Conservation (phyloP, 2,888 invertebrate species). For the Drosophila barbarae region DNA sequence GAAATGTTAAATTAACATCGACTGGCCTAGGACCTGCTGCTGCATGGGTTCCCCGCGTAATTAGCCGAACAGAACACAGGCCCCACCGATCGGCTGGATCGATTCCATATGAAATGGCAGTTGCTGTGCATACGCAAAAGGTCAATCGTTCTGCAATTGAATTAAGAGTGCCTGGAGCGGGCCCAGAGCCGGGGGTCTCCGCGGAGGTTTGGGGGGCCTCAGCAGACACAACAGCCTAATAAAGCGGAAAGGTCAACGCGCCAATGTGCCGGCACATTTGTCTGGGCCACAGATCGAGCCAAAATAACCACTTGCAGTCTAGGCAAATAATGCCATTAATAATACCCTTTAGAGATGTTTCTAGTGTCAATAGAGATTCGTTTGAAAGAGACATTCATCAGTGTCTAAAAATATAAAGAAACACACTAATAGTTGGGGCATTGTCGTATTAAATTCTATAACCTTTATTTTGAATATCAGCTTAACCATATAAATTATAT, state of each 20-base stretch:
- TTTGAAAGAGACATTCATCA: neutral
- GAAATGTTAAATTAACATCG: slow-evolving; percentile 69
- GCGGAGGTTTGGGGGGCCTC: slow-evolving; percentile 4
- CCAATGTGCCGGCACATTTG: slow-evolving; percentile 39
- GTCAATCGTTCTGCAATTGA: slow-evolving; percentile 69
- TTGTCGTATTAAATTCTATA: too few species aligned
- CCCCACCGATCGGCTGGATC: neutral
- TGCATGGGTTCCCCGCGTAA: slow-evolving; percentile 40
- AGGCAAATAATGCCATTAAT: slow-evolving; percentile 43
- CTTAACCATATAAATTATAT: neutral
- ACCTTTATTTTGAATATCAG: neutral
- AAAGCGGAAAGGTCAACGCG: slow-evolving; percentile 46
- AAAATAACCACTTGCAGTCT: slow-evolving; percentile 16
- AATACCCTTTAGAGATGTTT: slow-evolving; percentile 17
- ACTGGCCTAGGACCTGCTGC: slow-evolving; percentile 43
- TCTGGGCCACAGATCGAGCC: slow-evolving; percentile 24
- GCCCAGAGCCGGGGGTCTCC: slow-evolving; percentile 30
- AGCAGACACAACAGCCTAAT: slow-evolving; percentile 31
- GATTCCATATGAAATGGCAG: slow-evolving; percentile 55
- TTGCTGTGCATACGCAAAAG: slow-evolving; percentile 54
- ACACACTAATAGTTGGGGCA: too few species aligned
- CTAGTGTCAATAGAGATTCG: neutral
- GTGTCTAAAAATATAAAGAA: neutral
- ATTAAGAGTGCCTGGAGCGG: slow-evolving; percentile 58
- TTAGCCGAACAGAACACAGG: slow-evolving; percentile 49